These are phyloP conservation scores for Lasioglossum zephyrum DNA, from an alignment of 2,888 invertebrate species.

Conservation along the genomic window DNA sequence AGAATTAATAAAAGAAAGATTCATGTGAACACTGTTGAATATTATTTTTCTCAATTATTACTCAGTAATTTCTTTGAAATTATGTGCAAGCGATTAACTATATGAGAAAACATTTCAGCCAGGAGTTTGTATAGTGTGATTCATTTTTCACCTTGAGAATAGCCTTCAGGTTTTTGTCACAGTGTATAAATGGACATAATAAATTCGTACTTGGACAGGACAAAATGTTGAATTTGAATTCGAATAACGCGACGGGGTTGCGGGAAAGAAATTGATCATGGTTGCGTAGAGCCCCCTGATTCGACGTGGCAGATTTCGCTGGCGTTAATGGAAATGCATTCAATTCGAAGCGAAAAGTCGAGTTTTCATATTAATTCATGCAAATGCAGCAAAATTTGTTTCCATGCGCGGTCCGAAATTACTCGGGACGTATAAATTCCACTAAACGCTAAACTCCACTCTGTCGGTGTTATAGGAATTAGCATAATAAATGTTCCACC, in stretches of 20 bases:
- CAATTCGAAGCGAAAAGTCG: background rate
- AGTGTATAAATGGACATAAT: background rate
- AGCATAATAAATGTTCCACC: constrained; percentile 14
- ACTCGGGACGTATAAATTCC: constrained; percentile 8
- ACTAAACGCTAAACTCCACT: constrained; percentile 15
- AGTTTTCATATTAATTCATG: constrained; percentile 2
- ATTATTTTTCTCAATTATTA: too few species aligned
- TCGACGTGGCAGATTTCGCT: background rate
- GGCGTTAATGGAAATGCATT: background rate
- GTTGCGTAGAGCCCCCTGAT: background rate
- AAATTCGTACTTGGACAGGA: background rate
- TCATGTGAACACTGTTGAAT: too few species aligned
- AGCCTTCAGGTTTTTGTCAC: too few species aligned
- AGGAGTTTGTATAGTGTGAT: too few species aligned
- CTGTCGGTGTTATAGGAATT: constrained; percentile 23
- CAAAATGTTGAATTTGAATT: background rate
- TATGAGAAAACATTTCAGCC: too few species aligned
- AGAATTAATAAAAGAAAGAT: too few species aligned
- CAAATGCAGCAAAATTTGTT: constrained; percentile 3
- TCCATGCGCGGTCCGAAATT: background rate
- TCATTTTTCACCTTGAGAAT: too few species aligned
- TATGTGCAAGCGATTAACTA: too few species aligned
- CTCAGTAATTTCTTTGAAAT: too few species aligned
- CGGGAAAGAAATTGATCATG: background rate
- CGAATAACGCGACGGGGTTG: background rate